Evolutionary conservation across 2,888 invertebrate genomes (phyloP).

Genomic region (Acheta domesticus): DNA sequence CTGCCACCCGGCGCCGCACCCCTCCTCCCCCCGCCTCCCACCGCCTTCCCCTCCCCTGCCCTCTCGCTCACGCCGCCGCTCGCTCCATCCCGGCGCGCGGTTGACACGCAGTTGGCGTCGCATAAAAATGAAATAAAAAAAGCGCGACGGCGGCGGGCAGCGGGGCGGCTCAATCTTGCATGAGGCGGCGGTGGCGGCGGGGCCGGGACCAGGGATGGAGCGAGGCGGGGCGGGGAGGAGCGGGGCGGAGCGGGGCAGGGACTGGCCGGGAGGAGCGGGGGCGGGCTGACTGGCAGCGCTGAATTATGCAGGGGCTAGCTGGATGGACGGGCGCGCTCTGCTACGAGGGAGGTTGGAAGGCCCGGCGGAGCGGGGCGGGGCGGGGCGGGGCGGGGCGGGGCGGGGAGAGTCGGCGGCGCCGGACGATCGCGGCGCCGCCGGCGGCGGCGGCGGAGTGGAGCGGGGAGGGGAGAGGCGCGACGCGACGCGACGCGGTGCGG

Average conservation of each 20-base stretch:
- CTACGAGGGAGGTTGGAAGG: neutral
- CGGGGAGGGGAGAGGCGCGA: neutral
- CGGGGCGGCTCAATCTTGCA: constrained; percentile 18
- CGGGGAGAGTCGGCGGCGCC: neutral
- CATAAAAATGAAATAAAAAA: constrained; percentile 18
- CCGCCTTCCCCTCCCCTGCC: neutral
- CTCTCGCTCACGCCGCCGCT: neutral
- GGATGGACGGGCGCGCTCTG: no score
- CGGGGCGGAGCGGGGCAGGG: neutral
- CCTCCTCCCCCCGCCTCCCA: neutral
- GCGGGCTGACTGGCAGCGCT: neutral
- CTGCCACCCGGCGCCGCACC: neutral
- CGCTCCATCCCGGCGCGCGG: neutral
- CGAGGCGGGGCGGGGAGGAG: neutral
- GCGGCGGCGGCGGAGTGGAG: neutral
- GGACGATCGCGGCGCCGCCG: neutral
- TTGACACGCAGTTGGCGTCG: constrained; percentile 18
- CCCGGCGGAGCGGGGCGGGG: neutral
- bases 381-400: neutral
- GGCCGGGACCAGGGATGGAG: neutral
- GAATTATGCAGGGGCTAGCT: constrained; percentile 3
- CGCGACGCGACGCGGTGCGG: neutral
- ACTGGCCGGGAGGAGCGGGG: neutral
- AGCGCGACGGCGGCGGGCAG: constrained; percentile 18
- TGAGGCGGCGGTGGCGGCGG: neutral